Evolutionary conservation across 2,113 vertebrate species (phyloP).

Genomic region (Lota lota): DNA sequence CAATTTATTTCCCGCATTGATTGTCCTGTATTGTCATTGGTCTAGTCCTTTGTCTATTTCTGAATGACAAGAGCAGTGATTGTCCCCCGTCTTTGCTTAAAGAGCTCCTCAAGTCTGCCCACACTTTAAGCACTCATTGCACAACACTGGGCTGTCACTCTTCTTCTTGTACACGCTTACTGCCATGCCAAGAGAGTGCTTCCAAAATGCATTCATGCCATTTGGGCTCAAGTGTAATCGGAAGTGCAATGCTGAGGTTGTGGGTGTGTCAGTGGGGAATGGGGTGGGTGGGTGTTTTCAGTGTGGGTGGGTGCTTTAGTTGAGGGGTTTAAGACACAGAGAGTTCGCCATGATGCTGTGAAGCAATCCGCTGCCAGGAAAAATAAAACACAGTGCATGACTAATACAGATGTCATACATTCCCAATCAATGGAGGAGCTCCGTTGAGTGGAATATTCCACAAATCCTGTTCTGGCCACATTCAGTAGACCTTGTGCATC

Average conservation of each 20-base stretch:
- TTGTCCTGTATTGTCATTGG: too few relatives aligned
- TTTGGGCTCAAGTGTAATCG: slow-evolving; percentile 36
- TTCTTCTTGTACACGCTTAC: slow-evolving; percentile 49
- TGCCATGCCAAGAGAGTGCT: slow-evolving; percentile 44
- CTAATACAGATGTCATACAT: slow-evolving; percentile 66
- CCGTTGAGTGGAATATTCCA: slow-evolving; percentile 68
- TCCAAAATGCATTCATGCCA: slow-evolving; percentile 51
- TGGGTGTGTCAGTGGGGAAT: slow-evolving; percentile 19
- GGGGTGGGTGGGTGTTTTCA: background rate
- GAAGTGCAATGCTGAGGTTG: background rate
- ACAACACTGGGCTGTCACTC: slow-evolving; percentile 37
- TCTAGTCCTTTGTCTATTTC: too few relatives aligned
- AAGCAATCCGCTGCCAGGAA: slow-evolving; percentile 56
- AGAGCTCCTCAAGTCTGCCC: background rate
- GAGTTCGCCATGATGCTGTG: slow-evolving; percentile 47
- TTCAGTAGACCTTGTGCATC: slow-evolving; percentile 54
- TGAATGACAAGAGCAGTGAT: too few relatives aligned
- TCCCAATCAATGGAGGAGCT: slow-evolving; percentile 64
- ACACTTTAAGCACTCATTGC: slow-evolving; percentile 12
- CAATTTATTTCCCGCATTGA: too few relatives aligned
- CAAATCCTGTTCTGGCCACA: slow-evolving; percentile 48
- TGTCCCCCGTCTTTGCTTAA: too few relatives aligned
- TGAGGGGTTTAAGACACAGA: slow-evolving; percentile 41
- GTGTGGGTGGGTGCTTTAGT: background rate
- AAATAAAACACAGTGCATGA: slow-evolving; percentile 67